Percentiles rank a stretch among this genome's conserved stretches.
Evolutionary conservation across 2,113 vertebrate genomes (phyloP).

Genomic region (Podarcis cretensis): DNA sequence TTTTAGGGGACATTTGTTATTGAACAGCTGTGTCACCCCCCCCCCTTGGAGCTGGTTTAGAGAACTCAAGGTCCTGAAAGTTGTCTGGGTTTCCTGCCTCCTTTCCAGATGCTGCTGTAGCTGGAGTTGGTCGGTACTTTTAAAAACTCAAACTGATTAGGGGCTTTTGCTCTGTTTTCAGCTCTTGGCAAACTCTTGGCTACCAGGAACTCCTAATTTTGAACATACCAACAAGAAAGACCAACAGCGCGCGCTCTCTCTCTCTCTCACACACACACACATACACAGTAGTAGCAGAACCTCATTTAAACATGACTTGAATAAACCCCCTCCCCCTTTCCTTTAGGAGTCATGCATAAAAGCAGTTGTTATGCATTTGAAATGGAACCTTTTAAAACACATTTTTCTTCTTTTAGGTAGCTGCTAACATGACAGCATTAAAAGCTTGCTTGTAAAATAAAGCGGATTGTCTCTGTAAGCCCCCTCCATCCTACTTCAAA

Average conservation of each 20-base stretch:
- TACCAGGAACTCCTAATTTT: not conserved
- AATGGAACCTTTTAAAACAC: not conserved
- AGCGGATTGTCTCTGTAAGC: conserved; percentile 23
- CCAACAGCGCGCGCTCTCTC: not conserved
- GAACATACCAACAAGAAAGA: not conserved
- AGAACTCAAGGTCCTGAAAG: not conserved
- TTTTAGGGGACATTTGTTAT: not conserved
- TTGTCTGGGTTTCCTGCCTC: not conserved
- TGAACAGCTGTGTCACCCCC: not conserved
- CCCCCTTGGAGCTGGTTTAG: not conserved
- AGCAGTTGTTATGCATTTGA: not conserved
- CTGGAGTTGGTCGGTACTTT: not conserved
- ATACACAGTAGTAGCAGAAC: no score
- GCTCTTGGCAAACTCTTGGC: not conserved
- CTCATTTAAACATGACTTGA: not conserved
- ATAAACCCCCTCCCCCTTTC: not conserved
- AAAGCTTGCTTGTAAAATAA: not conserved
- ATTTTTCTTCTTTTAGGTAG: conserved; percentile 29
- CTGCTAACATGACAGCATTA: conserved; percentile 38
- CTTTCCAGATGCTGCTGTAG: not conserved
- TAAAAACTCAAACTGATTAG: not conserved
- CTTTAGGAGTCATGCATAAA: not conserved
- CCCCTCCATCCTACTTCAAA: conserved; percentile 23
- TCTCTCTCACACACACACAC: no score
- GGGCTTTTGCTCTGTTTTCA: not conserved